These are phyloP conservation scores for Numida meleagris DNA, from an alignment of 2,113 vertebrate species.

Conservation along the genomic window DNA sequence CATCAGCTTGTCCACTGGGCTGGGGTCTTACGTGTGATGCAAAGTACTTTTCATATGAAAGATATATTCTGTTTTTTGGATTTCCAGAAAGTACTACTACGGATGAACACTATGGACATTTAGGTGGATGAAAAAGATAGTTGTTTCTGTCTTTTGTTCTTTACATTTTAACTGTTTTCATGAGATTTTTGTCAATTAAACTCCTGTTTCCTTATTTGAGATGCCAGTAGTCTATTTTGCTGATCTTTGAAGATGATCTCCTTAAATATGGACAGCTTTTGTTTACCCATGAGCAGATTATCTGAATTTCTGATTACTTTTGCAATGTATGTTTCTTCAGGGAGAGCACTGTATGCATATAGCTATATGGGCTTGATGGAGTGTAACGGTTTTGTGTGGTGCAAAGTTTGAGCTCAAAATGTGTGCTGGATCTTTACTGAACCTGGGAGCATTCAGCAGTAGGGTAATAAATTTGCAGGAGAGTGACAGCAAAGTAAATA, in stretches of 20 bases:
- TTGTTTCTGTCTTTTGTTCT: background rate
- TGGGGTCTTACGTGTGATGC: background rate
- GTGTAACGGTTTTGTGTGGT: background rate
- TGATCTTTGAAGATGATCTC: background rate
- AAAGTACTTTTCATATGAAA: background rate
- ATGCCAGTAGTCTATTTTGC: background rate
- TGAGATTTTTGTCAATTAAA: background rate
- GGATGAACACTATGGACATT: background rate
- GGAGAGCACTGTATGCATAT: fast-evolving
- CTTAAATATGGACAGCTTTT: background rate
- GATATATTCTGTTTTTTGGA: background rate
- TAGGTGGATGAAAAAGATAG: background rate
- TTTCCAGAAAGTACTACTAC: background rate
- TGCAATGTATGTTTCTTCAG: background rate
- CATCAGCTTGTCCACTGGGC: background rate
- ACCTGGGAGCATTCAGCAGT: background rate
- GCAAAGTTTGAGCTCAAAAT: background rate
- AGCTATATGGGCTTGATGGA: background rate
- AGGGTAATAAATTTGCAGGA: background rate
- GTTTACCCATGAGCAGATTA: background rate
- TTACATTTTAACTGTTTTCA: background rate
- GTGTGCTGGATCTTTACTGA: background rate
- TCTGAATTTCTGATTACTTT: background rate
- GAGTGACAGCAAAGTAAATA: background rate
- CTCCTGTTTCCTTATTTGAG: background rate